phyloP scores from a whole-genome alignment of 2,888 invertebrate genomes.

The Dicyrtomina minuta region DNA sequence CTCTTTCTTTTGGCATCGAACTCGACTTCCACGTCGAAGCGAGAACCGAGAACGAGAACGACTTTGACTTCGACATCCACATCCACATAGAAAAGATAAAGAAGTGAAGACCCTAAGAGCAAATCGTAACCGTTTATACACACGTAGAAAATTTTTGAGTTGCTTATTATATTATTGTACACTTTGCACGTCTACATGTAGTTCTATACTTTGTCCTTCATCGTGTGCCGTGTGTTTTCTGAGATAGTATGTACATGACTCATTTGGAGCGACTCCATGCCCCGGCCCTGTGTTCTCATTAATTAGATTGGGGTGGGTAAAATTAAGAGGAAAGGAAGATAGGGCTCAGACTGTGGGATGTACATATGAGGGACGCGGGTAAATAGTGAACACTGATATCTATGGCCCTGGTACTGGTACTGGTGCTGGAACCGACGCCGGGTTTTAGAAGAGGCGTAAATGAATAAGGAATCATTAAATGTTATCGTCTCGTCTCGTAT shows the following conservation, averaged over 20 bases:
- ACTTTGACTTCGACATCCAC: too few species aligned
- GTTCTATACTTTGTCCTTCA: too few species aligned
- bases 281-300: conserved; percentile 32
- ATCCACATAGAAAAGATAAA: background rate
- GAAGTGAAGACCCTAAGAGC: conserved; percentile 1
- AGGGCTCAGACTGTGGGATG: background rate
- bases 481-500: too few species aligned
- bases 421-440: background rate
- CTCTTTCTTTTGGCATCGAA: too few species aligned
- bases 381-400: conserved; percentile 3
- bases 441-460: conserved; percentile 7
- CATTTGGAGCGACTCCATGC: background rate
- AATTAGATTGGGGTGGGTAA: conserved; percentile 35
- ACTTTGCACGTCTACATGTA: too few species aligned
- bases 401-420: background rate
- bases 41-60: too few species aligned
- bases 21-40: too few species aligned
- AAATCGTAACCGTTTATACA: conserved; percentile 22
- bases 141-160: background rate
- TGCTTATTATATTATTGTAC: conserved; percentile 6
- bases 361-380: background rate
- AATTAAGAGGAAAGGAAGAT: conserved; percentile 18
- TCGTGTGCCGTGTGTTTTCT: too few species aligned
- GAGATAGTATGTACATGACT: too few species aligned
- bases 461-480: conserved; percentile 5